These are phyloP conservation scores for Malthinus seriepunctatus DNA, from an alignment of 2,888 invertebrate species.

Conservation along the genomic window DNA sequence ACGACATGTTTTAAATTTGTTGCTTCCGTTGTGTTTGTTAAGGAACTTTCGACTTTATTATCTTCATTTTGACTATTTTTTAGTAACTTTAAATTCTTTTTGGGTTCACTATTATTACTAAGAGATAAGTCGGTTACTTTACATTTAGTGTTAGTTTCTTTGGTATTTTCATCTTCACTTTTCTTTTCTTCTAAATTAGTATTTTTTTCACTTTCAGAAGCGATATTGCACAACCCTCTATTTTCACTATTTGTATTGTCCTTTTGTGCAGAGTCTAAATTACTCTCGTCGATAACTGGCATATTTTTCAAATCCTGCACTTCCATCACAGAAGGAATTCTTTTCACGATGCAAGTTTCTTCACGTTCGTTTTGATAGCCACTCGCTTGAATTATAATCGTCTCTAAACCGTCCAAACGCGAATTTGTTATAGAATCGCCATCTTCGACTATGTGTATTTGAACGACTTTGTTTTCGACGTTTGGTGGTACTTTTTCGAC, in stretches of 20 bases:
- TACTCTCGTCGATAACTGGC: slow-evolving; percentile 16
- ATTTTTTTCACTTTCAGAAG: neutral
- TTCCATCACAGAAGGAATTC: neutral
- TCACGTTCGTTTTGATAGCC: neutral
- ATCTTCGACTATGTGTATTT: slow-evolving; percentile 25
- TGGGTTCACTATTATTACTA: no score
- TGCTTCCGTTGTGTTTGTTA: no score
- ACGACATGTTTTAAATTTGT: no score
- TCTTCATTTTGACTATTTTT: no score
- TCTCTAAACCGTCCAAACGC: neutral
- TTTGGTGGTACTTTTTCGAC: slow-evolving; percentile 6
- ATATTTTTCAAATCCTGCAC: slow-evolving; percentile 10
- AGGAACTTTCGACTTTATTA: no score
- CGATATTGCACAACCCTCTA: neutral
- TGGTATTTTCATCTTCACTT: neutral
- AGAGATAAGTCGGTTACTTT: no score
- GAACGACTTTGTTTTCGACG: slow-evolving; percentile 24
- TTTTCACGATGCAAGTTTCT: neutral
- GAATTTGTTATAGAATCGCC: neutral
- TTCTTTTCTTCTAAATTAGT: neutral
- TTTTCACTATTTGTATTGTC: neutral
- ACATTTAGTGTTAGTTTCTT: neutral
- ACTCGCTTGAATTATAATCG: neutral
- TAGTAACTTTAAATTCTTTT: no score
- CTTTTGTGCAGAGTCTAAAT: neutral